A percentile compares a stretch with the other conserved stretches of the same genome.
Conservation (phyloP, 1,140 invertebrate genomes). For the Heliconius hewitsoni region DNA sequence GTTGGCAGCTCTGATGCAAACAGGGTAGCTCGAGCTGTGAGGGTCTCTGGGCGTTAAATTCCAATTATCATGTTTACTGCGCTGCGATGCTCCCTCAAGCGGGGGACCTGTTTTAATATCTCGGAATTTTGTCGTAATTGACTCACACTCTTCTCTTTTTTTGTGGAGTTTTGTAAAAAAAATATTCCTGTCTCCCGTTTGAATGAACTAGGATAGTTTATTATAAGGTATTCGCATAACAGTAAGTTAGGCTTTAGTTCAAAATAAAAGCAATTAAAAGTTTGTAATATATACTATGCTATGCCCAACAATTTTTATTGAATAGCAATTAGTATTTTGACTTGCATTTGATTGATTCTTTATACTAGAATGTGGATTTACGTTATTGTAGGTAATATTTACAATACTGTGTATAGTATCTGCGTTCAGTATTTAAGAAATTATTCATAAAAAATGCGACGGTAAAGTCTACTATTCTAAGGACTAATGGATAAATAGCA, state of each 20-base stretch:
- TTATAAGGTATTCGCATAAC: not conserved
- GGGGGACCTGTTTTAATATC: slow-evolving; percentile 21
- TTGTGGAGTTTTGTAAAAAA: not conserved
- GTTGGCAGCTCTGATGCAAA: slow-evolving; percentile 53
- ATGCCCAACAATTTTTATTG: too few species aligned
- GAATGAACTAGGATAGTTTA: not conserved
- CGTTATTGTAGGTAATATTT: too few species aligned
- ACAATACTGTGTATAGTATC: too few species aligned
- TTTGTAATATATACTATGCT: too few species aligned
- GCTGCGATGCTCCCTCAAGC: slow-evolving; percentile 40
- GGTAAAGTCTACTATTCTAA: too few species aligned
- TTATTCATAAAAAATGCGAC: too few species aligned
- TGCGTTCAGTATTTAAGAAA: too few species aligned
- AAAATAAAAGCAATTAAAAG: too few species aligned
- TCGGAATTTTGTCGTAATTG: not conserved
- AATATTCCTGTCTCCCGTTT: not conserved
- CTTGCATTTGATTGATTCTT: too few species aligned
- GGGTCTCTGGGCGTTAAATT: slow-evolving; percentile 52
- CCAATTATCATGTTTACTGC: slow-evolving; percentile 63
- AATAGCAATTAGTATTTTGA: too few species aligned
- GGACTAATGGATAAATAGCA: too few species aligned
- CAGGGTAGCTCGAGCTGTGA: slow-evolving; percentile 34
- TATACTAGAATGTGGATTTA: too few species aligned
- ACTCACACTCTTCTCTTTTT: not conserved
- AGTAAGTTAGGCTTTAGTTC: not conserved